These are phyloP conservation scores for Laspeyria flexula DNA, from an alignment of 2,888 invertebrate genomes.

Conservation along the genomic window DNA sequence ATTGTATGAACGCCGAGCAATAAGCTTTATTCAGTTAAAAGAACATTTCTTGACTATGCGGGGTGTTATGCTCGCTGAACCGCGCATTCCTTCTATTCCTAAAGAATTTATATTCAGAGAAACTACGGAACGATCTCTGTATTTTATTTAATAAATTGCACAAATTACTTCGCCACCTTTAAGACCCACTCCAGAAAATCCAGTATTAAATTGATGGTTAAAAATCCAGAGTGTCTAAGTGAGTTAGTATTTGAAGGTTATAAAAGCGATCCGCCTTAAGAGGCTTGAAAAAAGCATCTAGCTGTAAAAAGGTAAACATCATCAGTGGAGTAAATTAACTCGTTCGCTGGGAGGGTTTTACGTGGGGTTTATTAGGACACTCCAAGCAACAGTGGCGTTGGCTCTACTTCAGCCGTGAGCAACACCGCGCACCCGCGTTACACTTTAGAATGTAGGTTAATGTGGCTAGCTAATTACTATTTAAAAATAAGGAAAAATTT, in stretches of 20 bases:
- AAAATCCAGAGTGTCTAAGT: slow-evolving; percentile 9
- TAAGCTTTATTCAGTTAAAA: not conserved
- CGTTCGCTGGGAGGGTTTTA: slow-evolving; percentile 46
- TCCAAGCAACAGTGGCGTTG: slow-evolving; percentile 15
- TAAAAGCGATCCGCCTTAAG: slow-evolving; percentile 41
- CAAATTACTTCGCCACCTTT: not conserved
- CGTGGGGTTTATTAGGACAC: slow-evolving; percentile 54
- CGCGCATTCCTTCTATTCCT: not conserved
- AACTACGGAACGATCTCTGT: not conserved
- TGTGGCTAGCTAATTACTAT: slow-evolving; percentile 2
- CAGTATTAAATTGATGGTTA: slow-evolving; percentile 1
- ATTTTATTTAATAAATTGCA: not conserved
- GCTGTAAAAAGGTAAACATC: slow-evolving; percentile 52
- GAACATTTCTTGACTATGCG: not conserved
- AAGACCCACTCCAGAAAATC: not conserved
- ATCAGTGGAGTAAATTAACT: slow-evolving; percentile 56
- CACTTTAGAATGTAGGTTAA: slow-evolving; percentile 16
- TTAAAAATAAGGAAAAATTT: not conserved
- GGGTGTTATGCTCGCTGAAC: not conserved
- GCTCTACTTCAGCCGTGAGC: not conserved
- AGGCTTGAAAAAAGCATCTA: slow-evolving; percentile 51
- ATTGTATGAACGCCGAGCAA: not conserved
- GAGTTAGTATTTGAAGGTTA: slow-evolving; percentile 18
- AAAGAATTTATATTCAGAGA: not conserved
- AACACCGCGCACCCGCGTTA: not conserved